phyloP scores from a whole-genome alignment of 2,113 vertebrate species.

The Eretmochelys imbricata region DNA sequence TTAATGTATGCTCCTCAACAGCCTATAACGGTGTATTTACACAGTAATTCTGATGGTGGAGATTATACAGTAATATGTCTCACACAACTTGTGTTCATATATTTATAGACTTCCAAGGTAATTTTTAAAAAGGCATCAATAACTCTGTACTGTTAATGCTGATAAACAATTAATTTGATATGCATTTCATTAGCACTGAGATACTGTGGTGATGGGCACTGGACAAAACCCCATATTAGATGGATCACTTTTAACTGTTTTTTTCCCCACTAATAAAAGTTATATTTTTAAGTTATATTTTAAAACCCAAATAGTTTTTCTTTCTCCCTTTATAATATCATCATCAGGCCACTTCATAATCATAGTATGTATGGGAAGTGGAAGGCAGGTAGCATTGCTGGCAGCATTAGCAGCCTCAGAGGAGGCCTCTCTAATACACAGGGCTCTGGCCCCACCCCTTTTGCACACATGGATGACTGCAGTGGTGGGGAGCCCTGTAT shows the following conservation, averaged over 20 bases:
- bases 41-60: background rate
- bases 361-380: background rate
- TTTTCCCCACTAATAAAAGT: background rate
- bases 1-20: background rate
- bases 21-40: background rate
- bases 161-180: background rate
- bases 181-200: background rate
- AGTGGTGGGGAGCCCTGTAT: background rate
- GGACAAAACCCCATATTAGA: background rate
- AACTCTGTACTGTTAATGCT: background rate
- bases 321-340: too few species aligned
- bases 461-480: background rate
- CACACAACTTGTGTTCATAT: background rate
- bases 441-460: background rate
- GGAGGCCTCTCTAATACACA: background rate
- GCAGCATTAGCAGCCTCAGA: background rate
- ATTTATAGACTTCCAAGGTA: background rate
- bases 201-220: background rate
- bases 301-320: too few species aligned
- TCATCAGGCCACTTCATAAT: too few species aligned
- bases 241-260: background rate
- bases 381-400: background rate
- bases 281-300: too few species aligned
- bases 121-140: background rate
- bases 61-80: background rate